phyloP scores from a whole-genome alignment of 2,797 vertebrate genomes.

The Semotilus atromaculatus region DNA sequence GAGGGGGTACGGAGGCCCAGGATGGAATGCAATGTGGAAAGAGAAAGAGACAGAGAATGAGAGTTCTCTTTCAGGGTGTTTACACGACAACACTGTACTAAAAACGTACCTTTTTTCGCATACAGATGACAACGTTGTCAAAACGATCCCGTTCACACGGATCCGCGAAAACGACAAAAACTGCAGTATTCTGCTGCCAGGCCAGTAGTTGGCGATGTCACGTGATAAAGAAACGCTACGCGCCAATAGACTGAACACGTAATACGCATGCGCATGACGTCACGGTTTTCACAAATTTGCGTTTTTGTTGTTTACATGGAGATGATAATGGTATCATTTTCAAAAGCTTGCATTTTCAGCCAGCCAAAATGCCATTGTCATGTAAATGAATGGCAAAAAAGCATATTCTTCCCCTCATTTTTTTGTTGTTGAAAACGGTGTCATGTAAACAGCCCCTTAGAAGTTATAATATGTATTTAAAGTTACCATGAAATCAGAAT shows the following conservation, averaged over 20 bases:
- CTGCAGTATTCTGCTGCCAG: not conserved
- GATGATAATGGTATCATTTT: not conserved
- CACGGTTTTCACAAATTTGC: not conserved
- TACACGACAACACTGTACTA: not conserved
- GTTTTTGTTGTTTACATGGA: not conserved
- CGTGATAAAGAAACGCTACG: not conserved
- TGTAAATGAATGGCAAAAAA: not conserved
- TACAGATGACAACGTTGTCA: not conserved
- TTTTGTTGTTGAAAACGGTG: not conserved
- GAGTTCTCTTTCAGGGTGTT: conserved; percentile 46
- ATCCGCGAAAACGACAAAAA: not conserved
- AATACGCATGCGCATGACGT: not conserved
- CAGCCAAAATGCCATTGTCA: not conserved
- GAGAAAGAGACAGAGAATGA: not conserved
- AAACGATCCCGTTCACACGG: not conserved
- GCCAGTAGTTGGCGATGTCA: not conserved
- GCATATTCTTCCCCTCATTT: not conserved
- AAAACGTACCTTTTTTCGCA: accelerated
- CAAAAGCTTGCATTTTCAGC: not conserved
- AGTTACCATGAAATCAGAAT: not conserved
- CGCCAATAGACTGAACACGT: not conserved
- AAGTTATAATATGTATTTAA: not conserved
- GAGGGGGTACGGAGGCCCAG: conserved; percentile 71
- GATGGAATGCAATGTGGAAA: conserved; percentile 68
- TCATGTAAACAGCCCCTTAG: not conserved